Base-by-base conservation (phyloP, 2,888 invertebrate genomes). In the Campoletis raptor region DNA sequence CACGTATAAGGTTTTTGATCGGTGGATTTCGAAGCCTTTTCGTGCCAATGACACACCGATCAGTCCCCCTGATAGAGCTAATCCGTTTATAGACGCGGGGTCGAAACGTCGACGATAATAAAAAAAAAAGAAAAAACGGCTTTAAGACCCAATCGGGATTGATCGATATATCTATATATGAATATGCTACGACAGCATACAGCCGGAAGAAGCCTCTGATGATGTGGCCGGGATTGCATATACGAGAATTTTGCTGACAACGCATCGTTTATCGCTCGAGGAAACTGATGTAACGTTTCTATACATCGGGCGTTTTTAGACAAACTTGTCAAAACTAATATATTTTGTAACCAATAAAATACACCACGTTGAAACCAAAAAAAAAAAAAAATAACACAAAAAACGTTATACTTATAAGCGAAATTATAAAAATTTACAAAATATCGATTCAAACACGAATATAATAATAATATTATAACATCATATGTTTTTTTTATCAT, bases 171-270 rank as follows among this genome's bases (percentile, higher is more conserved):
- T 45, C 61, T 69, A 66, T 77, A 84, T 45, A 12, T 48, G 67
- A 70, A 48, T 45, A 40, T 66, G 18, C 66, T 48, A 18, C 52
- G 61, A 30, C 73, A 30, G 85, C 45, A 52, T 37, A 79, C 66
- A 69, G 80, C 80, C 66, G 85, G 54, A 64, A 72, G 72, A 80
- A 85, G 82, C 80, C 83, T 76, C 85, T 77, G 73, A 77, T 66
- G 66, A 74, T 40, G 80, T 42, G 69, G 73, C 78, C 66, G 73
- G 40, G 52, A 52, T 76, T 74, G 80, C 82, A 80, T 72, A 42
- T 80, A 72, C 61, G 70, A 52, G 77, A 70, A 81, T 83, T 85
- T 80, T 36, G 85, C 85, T 83, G 83, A 87, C 87, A 82, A 76
- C 67, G 86, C 83, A 61, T 69, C 83, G 81, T 86, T 76, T 76